Conservation (phyloP, 2,797 vertebrate genomes). For the Eleutherodactylus coqui region DNA sequence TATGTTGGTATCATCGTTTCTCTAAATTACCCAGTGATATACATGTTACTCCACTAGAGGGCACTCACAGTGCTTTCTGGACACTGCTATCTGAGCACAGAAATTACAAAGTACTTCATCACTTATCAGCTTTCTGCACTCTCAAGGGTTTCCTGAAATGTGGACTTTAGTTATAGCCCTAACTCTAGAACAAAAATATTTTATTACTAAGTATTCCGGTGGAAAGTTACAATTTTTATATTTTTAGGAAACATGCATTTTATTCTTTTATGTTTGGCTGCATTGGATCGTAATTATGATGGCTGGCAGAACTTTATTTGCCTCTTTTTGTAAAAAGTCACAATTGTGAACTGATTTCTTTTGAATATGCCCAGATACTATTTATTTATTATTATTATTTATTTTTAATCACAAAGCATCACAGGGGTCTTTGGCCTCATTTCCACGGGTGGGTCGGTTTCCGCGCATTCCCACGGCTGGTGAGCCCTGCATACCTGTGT, state of each 20-base stretch:
- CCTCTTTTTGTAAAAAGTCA: no score
- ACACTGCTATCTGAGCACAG: not conserved
- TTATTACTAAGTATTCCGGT: not conserved
- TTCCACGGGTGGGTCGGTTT: no score
- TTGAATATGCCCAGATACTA: not conserved
- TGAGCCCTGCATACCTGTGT: no score
- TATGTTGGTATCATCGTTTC: not conserved
- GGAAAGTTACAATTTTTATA: not conserved
- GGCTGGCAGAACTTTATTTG: not conserved
- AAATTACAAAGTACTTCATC: not conserved
- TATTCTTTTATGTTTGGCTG: not conserved
- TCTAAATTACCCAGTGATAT: not conserved
- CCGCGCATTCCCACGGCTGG: no score
- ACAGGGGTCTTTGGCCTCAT: no score
- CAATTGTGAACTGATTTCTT: not conserved
- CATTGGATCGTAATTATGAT: not conserved
- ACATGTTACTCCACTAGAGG: constrained; percentile 44
- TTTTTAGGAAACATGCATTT: not conserved
- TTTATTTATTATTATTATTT: no score
- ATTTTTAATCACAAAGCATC: no score
- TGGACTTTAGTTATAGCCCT: not conserved
- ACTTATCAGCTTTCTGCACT: not conserved
- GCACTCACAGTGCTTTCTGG: constrained; percentile 37
- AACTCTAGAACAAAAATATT: not conserved
- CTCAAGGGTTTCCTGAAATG: not conserved